Evolutionary conservation across 35 echinoderm and acorn worm genomes (phyloP).

Genomic region (Antedon bifida): DNA sequence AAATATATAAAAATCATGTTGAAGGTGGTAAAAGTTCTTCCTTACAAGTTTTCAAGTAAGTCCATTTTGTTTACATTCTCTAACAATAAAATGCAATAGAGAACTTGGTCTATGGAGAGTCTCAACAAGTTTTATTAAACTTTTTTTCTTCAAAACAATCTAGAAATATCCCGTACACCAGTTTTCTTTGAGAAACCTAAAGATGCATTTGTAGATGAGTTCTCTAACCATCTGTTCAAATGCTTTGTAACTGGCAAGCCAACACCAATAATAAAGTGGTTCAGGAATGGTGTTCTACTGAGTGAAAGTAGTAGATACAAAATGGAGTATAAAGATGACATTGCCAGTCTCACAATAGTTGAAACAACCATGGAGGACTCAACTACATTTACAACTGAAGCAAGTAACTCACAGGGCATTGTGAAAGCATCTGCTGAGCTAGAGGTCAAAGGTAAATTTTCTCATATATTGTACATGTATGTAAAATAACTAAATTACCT

Average conservation of each 20-base stretch:
- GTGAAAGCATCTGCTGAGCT: background rate
- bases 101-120: too few relatives aligned
- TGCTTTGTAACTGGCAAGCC: slow-evolving; percentile 50
- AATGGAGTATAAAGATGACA: background rate
- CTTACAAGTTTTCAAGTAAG: too few relatives aligned
- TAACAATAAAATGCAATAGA: too few relatives aligned
- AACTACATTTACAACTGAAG: background rate
- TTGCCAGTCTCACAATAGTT: background rate
- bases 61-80: too few relatives aligned
- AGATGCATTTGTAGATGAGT: background rate
- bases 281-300: slow-evolving; percentile 29
- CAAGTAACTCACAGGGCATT: background rate
- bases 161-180: background rate
- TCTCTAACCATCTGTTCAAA: slow-evolving; percentile 12
- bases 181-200: background rate
- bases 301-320: background rate
- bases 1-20: too few relatives aligned
- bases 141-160: background rate
- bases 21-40: too few relatives aligned
- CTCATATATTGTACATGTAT: too few relatives aligned
- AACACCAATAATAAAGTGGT: slow-evolving; percentile 66
- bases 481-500: too few relatives aligned
- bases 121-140: too few relatives aligned
- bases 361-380: background rate
- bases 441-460: background rate